A percentile compares a stretch with the other conserved stretches of the same genome.
These are phyloP conservation scores for Agrotis ipsilon DNA, from an alignment of 2,888 invertebrate genomes.

Conservation along the genomic window DNA sequence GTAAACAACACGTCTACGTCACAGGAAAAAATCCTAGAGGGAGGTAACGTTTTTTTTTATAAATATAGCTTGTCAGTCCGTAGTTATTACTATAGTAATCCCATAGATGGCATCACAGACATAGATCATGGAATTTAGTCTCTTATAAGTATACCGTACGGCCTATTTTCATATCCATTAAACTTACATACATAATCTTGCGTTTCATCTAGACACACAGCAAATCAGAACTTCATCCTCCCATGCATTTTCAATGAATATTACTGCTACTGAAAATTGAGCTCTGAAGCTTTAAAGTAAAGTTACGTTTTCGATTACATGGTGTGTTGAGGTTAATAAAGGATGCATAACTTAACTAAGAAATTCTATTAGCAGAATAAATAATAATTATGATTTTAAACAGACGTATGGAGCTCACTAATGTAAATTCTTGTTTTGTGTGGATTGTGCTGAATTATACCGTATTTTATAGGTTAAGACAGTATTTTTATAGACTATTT, in stretches of 20 bases:
- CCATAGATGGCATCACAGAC: neutral
- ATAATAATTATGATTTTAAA: conserved; percentile 18
- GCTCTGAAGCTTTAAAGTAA: fast-evolving
- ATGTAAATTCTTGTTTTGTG: conserved; percentile 34
- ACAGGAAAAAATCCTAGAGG: too few species aligned
- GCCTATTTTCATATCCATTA: conserved; percentile 19
- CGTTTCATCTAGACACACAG: conserved; percentile 25
- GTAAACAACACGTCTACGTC: too few species aligned
- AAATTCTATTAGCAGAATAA: conserved; percentile 28
- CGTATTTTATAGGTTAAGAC: conserved; percentile 30
- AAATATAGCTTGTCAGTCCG: too few species aligned
- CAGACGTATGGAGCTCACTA: conserved; percentile 14
- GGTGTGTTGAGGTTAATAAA: neutral
- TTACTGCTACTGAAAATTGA: neutral
- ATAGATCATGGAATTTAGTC: neutral
- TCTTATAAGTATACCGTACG: neutral
- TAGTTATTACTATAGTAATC: neutral
- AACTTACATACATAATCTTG: conserved; percentile 17
- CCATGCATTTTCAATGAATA: conserved; percentile 18
- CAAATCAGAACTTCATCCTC: conserved; percentile 28
- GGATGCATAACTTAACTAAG: conserved; percentile 17
- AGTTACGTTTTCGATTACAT: neutral
- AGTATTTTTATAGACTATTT: too few species aligned
- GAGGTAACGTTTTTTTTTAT: too few species aligned
- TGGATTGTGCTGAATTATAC: neutral